A percentile compares a stretch with the other conserved stretches of the same genome.
Conservation (phyloP, 2,113 vertebrate species). For the Xenotilapia caudafasciata region DNA sequence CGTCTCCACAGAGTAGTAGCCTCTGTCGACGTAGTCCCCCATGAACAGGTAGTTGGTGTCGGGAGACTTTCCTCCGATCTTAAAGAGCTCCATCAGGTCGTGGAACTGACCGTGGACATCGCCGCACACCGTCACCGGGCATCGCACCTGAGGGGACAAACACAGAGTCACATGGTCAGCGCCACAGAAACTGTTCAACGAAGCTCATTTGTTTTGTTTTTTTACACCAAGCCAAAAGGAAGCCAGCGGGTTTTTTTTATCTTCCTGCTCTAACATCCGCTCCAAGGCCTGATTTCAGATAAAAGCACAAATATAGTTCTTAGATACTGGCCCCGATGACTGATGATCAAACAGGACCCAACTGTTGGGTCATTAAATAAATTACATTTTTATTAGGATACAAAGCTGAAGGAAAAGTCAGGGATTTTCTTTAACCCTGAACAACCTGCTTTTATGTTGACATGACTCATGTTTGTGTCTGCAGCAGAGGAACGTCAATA, state of each 20-base stretch:
- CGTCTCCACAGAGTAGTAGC: constrained; percentile 73
- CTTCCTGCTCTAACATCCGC: not conserved
- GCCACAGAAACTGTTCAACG: not conserved
- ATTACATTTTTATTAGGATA: not conserved
- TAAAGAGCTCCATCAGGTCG: constrained; percentile 72
- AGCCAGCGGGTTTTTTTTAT: not conserved
- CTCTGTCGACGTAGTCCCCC: constrained; percentile 72
- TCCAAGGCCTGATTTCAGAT: not conserved
- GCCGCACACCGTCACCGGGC: constrained; percentile 70
- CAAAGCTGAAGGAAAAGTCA: not conserved
- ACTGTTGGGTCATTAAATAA: accelerated
- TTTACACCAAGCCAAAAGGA: not conserved
- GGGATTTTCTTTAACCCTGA: not conserved
- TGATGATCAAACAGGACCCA: not conserved
- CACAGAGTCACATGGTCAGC: not conserved
- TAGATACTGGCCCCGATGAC: not conserved
- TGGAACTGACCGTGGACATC: constrained; percentile 73
- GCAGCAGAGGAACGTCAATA: not conserved
- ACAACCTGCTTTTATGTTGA: not conserved
- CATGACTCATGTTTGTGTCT: not conserved
- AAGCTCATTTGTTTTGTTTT: not conserved
- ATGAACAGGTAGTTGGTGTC: constrained; percentile 75
- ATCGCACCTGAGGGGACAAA: constrained; percentile 52
- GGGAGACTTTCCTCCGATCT: constrained; percentile 70
- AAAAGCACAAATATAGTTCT: not conserved